Percentiles rank a stretch among this genome's conserved stretches.
phyloP scores from a whole-genome alignment of 2,888 invertebrate genomes.

The Epirrhoe tristata region DNA sequence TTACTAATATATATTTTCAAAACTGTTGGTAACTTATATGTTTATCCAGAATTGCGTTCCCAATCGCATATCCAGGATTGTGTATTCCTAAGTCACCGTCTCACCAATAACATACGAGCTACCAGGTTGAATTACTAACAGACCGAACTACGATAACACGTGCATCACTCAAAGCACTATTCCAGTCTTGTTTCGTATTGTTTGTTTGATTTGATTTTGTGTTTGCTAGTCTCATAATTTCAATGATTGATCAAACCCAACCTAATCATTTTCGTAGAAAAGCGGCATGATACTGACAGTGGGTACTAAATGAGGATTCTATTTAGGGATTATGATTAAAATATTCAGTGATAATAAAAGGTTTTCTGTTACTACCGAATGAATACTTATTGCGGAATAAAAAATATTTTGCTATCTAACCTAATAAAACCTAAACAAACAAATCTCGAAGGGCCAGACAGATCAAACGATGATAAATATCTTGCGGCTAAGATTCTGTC shows the following conservation, averaged over 20 bases:
- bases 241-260: slow-evolving; percentile 19
- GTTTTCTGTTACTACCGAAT: no score
- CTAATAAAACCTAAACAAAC: slow-evolving; percentile 23
- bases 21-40: no score
- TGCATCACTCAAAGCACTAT: slow-evolving; percentile 13
- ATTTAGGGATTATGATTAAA: slow-evolving; percentile 4
- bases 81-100: slow-evolving; percentile 1
- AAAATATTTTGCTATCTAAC: slow-evolving; percentile 8
- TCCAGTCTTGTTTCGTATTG: neutral
- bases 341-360: neutral
- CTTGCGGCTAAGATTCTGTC: slow-evolving; percentile 20
- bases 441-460: slow-evolving; percentile 20
- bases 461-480: slow-evolving; percentile 19
- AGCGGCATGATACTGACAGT: slow-evolving; percentile 25
- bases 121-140: slow-evolving; percentile 25
- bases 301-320: slow-evolving; percentile 20
- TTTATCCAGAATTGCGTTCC: neutral
- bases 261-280: slow-evolving; percentile 31
- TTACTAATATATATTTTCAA: no score
- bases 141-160: slow-evolving; percentile 9
- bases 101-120: slow-evolving; percentile 16
- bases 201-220: slow-evolving; percentile 12
- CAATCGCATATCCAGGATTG: slow-evolving; percentile 2
- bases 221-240: slow-evolving; percentile 18
- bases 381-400: neutral